Evolutionary conservation across 2,888 invertebrate species (phyloP).

Genomic region (Sphecodes monilicornis): DNA sequence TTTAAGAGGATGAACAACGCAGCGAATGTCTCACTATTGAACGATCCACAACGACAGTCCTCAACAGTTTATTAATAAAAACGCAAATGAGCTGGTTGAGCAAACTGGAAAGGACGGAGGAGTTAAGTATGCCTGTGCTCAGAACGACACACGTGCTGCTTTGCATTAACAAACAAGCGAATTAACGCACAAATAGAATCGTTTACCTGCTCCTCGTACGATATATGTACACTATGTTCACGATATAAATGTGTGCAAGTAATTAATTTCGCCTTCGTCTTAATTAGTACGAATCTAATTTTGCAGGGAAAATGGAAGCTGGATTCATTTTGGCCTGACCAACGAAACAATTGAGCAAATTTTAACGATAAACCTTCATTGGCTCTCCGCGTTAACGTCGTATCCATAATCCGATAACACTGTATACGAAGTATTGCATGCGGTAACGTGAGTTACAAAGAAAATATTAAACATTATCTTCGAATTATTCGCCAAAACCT

Average conservation of each 20-base stretch:
- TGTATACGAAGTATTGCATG: too few species aligned
- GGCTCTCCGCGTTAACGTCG: not conserved
- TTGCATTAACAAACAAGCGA: constrained; percentile 44
- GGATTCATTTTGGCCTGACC: not conserved
- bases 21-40: not conserved
- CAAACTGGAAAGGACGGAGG: constrained; percentile 20
- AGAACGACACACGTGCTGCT: not conserved
- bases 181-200: constrained; percentile 19
- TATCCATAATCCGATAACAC: too few species aligned
- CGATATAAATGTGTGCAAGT: not conserved
- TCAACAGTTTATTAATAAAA: constrained; percentile 50
- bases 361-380: not conserved
- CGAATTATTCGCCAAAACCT: too few species aligned
- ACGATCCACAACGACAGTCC: not conserved
- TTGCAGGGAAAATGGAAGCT: not conserved
- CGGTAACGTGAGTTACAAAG: not conserved
- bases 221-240: not conserved
- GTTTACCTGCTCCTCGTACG: not conserved
- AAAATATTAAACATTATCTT: not conserved
- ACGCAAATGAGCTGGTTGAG: constrained; percentile 25
- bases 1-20: constrained; percentile 6
- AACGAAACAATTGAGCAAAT: not conserved
- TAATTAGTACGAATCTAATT: not conserved
- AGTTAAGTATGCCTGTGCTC: constrained; percentile 9
- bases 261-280: not conserved